Conservation (phyloP, 2,797 vertebrate genomes). For the Rhabdophis nuchalis region DNA sequence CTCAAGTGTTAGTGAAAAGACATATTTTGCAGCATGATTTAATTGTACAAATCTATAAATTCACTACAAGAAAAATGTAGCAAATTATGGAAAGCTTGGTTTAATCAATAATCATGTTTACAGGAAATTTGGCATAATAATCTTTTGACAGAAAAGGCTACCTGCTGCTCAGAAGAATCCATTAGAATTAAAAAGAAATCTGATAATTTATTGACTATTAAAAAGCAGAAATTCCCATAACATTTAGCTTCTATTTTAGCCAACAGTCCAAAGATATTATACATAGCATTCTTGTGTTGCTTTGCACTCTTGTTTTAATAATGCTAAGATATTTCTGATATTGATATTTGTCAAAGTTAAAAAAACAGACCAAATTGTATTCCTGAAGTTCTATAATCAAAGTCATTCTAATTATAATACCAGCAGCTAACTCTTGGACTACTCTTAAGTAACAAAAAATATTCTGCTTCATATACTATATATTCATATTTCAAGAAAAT, state of each 20-base stretch:
- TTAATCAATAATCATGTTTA: background rate
- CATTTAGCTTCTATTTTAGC: background rate
- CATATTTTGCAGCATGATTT: background rate
- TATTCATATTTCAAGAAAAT: conserved; percentile 58
- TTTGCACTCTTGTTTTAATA: background rate
- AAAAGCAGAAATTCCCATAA: background rate
- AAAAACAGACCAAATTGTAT: background rate
- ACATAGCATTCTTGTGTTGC: background rate
- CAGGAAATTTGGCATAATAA: background rate
- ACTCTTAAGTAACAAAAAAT: conserved; percentile 47
- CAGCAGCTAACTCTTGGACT: conserved; percentile 17
- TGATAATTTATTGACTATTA: background rate
- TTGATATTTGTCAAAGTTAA: background rate
- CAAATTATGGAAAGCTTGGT: background rate
- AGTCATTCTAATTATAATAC: conserved; percentile 4
- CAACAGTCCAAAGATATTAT: background rate
- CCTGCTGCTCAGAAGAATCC: background rate
- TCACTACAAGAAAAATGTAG: background rate
- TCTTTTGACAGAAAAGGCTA: background rate
- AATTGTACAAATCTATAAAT: background rate
- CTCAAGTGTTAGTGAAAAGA: background rate
- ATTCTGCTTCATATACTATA: conserved; percentile 3
- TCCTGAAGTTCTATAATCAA: background rate
- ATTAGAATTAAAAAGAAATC: background rate
- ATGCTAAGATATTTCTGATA: background rate